Conservation (phyloP, 2,113 vertebrate genomes). For the Lophura nycthemera region DNA sequence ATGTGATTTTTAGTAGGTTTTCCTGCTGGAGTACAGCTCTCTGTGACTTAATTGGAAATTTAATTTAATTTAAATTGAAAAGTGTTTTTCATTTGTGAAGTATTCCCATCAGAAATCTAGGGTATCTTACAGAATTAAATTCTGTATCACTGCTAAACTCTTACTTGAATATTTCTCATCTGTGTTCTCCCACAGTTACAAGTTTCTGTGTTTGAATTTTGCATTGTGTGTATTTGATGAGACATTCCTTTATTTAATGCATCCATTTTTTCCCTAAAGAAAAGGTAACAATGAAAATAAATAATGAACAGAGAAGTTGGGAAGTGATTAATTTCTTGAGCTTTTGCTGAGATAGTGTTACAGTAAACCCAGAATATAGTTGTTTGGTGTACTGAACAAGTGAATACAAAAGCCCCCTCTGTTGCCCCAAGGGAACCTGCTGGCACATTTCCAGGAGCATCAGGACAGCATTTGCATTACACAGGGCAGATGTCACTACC, state of each 20-base stretch:
- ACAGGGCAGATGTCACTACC: background rate
- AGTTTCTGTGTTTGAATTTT: conserved; percentile 13
- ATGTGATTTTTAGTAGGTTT: conserved; percentile 57
- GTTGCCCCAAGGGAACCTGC: background rate
- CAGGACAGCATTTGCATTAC: background rate
- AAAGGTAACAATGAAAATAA: background rate
- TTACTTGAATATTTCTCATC: conserved; percentile 42
- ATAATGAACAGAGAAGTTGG: background rate
- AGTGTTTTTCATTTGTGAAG: conserved; percentile 73
- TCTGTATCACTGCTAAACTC: conserved; percentile 44
- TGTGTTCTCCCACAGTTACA: background rate
- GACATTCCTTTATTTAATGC: background rate
- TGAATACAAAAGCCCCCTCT: background rate
- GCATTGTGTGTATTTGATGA: background rate
- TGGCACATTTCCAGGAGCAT: background rate
- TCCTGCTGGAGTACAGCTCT: conserved; percentile 66
- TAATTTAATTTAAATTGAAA: conserved; percentile 78
- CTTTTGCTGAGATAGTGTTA: background rate
- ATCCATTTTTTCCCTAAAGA: background rate
- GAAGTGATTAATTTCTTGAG: conserved; percentile 1
- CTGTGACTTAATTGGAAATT: conserved; percentile 76
- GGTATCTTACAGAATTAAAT: conserved; percentile 62
- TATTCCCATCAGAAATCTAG: conserved; percentile 71
- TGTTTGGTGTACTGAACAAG: background rate
- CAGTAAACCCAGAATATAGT: background rate